phyloP scores from a whole-genome alignment of 37 sponge, comb jelly and placozoan species.

The Spongilla lacustris region DNA sequence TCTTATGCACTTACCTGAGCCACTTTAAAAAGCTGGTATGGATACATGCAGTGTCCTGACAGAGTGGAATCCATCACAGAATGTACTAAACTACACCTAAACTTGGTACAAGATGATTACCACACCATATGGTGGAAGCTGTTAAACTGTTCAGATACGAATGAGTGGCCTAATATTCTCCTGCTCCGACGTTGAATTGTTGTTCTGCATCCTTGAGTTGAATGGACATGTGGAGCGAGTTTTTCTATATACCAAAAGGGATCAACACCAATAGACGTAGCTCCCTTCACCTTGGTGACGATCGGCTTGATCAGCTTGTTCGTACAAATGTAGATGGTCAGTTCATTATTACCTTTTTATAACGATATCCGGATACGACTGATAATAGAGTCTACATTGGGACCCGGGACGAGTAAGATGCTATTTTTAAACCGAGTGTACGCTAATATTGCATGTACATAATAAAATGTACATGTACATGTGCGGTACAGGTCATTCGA shows the following conservation, averaged over 20 bases:
- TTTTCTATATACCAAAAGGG: slow-evolving; percentile 60
- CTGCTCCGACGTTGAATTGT: slow-evolving; percentile 49
- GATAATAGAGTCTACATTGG: too few relatives aligned
- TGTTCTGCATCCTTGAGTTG: slow-evolving; percentile 53
- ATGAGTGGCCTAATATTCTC: slow-evolving; percentile 51
- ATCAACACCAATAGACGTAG: slow-evolving; percentile 28
- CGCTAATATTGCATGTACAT: too few relatives aligned
- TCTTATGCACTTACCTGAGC: slow-evolving; percentile 5
- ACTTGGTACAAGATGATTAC: slow-evolving; percentile 45
- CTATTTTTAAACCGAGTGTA: too few relatives aligned
- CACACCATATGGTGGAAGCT: slow-evolving; percentile 73
- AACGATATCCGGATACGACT: too few relatives aligned
- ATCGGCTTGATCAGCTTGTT: slow-evolving; percentile 38
- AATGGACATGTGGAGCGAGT: slow-evolving; percentile 65
- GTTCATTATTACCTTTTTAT: too few relatives aligned
- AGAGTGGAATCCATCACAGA: slow-evolving; percentile 72
- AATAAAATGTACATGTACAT: too few relatives aligned
- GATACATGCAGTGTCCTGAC: slow-evolving; percentile 18
- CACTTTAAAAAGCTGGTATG: slow-evolving; percentile 36
- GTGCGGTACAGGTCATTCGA: too few relatives aligned
- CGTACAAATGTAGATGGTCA: slow-evolving; percentile 35
- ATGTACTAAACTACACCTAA: slow-evolving; percentile 60
- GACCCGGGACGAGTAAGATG: too few relatives aligned
- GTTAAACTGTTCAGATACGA: slow-evolving; percentile 42
- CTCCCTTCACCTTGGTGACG: slow-evolving; percentile 29